These are phyloP conservation scores for Priapulus caudatus DNA, from an alignment of 2,888 invertebrate genomes.

Conservation along the genomic window DNA sequence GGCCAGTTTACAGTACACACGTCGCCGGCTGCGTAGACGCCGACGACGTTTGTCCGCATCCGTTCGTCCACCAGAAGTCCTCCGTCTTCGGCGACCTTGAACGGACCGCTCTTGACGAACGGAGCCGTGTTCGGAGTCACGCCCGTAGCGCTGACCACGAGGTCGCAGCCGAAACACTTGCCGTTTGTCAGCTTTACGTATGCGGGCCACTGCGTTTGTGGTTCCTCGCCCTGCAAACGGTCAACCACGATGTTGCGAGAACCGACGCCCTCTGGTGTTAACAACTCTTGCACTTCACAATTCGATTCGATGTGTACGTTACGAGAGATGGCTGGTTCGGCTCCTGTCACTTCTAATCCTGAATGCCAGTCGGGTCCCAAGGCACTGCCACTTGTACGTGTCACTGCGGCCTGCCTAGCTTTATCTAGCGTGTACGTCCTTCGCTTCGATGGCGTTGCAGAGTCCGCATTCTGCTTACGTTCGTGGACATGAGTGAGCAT, in stretches of 20 bases:
- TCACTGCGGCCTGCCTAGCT: conserved; percentile 41
- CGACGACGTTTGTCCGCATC: conserved; percentile 62
- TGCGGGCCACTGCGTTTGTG: conserved; percentile 48
- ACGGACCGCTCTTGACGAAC: conserved; percentile 24
- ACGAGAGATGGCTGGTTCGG: conserved; percentile 20
- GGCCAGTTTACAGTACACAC: conserved; percentile 72
- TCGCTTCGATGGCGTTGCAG: conserved; percentile 41
- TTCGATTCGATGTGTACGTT: conserved; percentile 37
- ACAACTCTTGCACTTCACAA: conserved; percentile 36
- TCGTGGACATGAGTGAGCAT: conserved; percentile 47
- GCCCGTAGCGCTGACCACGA: conserved; percentile 90
- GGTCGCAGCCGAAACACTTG: conserved; percentile 61
- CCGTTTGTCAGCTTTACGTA: conserved; percentile 61
- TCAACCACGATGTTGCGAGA: neutral
- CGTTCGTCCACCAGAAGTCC: conserved; percentile 71
- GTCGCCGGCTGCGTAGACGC: conserved; percentile 92
- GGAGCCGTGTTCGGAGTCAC: conserved; percentile 47
- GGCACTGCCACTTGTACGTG: conserved; percentile 57
- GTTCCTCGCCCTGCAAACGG: neutral
- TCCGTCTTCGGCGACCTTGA: conserved; percentile 48
- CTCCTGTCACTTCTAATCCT: conserved; percentile 50
- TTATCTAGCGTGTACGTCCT: conserved; percentile 47
- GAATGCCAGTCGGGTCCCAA: conserved; percentile 93
- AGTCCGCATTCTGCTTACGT: neutral
- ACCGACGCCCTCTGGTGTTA: conserved; percentile 22